Conservation (phyloP, 2,888 invertebrate species). For the Drosophila maculinotata region DNA sequence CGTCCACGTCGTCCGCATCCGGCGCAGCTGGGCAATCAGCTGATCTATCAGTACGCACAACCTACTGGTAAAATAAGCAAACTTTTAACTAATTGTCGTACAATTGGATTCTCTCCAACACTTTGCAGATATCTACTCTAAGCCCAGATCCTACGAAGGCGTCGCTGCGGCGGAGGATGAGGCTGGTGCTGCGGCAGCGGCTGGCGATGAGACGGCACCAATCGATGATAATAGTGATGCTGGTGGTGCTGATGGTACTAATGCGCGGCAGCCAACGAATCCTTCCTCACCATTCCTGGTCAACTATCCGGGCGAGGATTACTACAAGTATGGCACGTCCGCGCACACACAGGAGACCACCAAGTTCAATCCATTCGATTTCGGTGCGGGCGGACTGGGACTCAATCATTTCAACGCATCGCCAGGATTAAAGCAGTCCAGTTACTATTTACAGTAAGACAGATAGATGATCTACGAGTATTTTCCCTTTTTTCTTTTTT, state of each 20-base stretch:
- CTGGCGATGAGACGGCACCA: background rate
- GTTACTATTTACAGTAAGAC: constrained; percentile 36
- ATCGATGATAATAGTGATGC: constrained; percentile 1
- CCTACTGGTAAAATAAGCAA: constrained; percentile 81
- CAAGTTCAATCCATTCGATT: constrained; percentile 19
- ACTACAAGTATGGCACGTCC: constrained; percentile 10
- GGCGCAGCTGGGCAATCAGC: constrained; percentile 61
- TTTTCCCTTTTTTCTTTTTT: constrained; percentile 8
- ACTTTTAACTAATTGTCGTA: constrained; percentile 83
- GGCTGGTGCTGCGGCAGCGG: background rate
- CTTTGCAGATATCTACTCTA: constrained; percentile 83
- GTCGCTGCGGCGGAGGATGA: constrained; percentile 26
- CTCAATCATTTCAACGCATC: constrained; percentile 17
- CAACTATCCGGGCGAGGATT: constrained; percentile 45
- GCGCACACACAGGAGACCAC: no score
- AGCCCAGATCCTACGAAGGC: constrained; percentile 29
- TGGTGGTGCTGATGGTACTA: background rate
- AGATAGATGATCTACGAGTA: background rate
- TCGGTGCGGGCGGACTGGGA: constrained; percentile 1
- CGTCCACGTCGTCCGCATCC: constrained; percentile 36
- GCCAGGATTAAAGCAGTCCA: constrained; percentile 36
- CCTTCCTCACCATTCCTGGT: constrained; percentile 29
- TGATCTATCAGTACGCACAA: constrained; percentile 80
- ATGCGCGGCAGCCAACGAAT: background rate
- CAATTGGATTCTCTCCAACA: constrained; percentile 83